phyloP scores from a whole-genome alignment of 2,113 vertebrate genomes.

The Aphyosemion australe region DNA sequence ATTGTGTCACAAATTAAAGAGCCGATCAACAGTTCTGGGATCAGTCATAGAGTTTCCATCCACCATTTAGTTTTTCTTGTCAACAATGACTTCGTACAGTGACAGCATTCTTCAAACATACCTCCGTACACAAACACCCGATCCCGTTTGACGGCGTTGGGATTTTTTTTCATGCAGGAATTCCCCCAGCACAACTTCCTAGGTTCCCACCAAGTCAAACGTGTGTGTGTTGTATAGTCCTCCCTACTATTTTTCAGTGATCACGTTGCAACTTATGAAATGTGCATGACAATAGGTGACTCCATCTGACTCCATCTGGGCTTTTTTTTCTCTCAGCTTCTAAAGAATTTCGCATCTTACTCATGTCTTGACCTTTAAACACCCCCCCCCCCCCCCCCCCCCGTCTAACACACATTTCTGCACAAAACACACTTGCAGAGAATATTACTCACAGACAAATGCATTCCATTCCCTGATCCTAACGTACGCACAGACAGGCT shows the following conservation, averaged over 20 bases:
- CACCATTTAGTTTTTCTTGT: slow-evolving; percentile 53
- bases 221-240: slow-evolving; percentile 55
- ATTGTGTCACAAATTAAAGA: slow-evolving; percentile 13
- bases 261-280: slow-evolving; percentile 63
- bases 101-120: slow-evolving; percentile 72
- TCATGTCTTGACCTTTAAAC: slow-evolving; percentile 44
- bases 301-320: slow-evolving; percentile 62
- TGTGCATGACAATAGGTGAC: slow-evolving; percentile 52
- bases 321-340: slow-evolving; percentile 59
- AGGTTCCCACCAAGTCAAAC: slow-evolving; percentile 61
- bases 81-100: slow-evolving; percentile 61
- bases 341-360: slow-evolving; percentile 36
- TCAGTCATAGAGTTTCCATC: slow-evolving; percentile 44
- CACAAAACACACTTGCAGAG: neutral
- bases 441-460: neutral
- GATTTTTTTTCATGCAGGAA: slow-evolving; percentile 72
- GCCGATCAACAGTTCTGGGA: slow-evolving; percentile 26
- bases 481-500: slow-evolving; percentile 1
- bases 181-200: slow-evolving; percentile 56
- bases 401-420: neutral
- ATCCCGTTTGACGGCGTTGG: slow-evolving; percentile 42
- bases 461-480: neutral
- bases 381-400: too few relatives aligned
- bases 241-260: slow-evolving; percentile 44
- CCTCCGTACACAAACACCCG: slow-evolving; percentile 58